Evolutionary conservation across 2,888 invertebrate species (phyloP).

Genomic region (Melipona bicolor): DNA sequence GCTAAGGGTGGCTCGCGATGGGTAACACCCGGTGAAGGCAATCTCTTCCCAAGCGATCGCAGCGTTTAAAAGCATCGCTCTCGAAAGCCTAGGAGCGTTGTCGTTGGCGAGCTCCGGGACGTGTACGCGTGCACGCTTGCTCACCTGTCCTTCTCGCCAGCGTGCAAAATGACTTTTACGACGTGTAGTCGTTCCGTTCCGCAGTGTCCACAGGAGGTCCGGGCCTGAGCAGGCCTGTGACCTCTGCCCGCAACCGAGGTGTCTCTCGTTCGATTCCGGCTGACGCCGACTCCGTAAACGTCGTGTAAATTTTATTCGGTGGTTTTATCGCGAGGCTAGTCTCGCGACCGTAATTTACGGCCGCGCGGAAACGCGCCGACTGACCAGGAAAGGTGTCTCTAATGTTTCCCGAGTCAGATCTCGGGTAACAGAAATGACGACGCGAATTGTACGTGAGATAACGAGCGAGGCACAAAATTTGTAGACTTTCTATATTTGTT

Average conservation of each 20-base stretch:
- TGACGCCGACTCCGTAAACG: constrained; percentile 82
- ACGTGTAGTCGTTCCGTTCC: constrained; percentile 75
- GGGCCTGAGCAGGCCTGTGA: constrained; percentile 62
- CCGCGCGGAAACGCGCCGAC: constrained; percentile 9
- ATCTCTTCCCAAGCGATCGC: constrained; percentile 25
- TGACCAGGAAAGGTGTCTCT: neutral
- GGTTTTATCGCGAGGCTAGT: constrained; percentile 76
- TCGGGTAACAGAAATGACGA: neutral
- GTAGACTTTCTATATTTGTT: no score
- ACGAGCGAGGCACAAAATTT: neutral
- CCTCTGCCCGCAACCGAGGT: constrained; percentile 78
- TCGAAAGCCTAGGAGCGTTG: constrained; percentile 46
- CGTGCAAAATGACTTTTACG: constrained; percentile 82
- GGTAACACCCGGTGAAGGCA: constrained; percentile 27
- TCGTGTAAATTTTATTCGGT: constrained; percentile 82
- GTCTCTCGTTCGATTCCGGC: constrained; percentile 82
- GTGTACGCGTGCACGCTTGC: constrained; percentile 28
- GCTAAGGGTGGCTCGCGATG: constrained; percentile 6
- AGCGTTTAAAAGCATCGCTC: constrained; percentile 38
- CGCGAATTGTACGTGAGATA: neutral
- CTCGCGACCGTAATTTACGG: constrained; percentile 78
- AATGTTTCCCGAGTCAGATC: neutral
- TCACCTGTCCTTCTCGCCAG: constrained; percentile 71
- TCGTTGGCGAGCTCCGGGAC: neutral
- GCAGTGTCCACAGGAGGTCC: constrained; percentile 76